These are phyloP conservation scores for Melanotaenia boesemani DNA, from an alignment of 2,797 vertebrate species.

Conservation along the genomic window DNA sequence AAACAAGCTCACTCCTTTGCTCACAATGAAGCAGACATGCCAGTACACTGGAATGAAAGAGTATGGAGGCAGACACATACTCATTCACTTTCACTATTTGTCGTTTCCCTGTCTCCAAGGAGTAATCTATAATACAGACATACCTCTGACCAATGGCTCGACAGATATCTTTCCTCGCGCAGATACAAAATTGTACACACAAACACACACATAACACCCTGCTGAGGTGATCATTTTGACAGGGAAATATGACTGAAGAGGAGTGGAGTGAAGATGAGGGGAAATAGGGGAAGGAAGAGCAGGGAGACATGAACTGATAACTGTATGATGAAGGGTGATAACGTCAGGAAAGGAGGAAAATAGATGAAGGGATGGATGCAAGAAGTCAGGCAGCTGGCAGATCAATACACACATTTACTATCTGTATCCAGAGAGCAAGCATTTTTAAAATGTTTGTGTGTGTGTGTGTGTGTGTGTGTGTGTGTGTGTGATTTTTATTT, in stretches of 20 bases:
- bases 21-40: conserved; percentile 28
- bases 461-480: not conserved
- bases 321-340: conserved; percentile 76
- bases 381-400: conserved; percentile 50
- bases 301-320: conserved; percentile 76
- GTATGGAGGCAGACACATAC: conserved; percentile 37
- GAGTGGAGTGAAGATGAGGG: conserved; percentile 50
- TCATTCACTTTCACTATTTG: conserved; percentile 63
- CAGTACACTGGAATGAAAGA: conserved; percentile 52
- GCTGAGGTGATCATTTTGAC: conserved; percentile 70
- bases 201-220: conserved; percentile 35
- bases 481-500: not conserved
- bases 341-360: conserved; percentile 64
- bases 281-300: conserved; percentile 51
- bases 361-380: conserved; percentile 56
- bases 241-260: conserved; percentile 68
- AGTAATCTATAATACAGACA: conserved; percentile 72
- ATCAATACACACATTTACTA: conserved; percentile 76
- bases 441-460: conserved; percentile 31
- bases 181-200: conserved; percentile 36
- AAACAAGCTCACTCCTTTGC: conserved; percentile 44
- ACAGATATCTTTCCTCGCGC: conserved; percentile 56
- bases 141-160: conserved; percentile 59
- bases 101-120: conserved; percentile 63
- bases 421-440: conserved; percentile 64